Evolutionary conservation across 2,113 vertebrate species (phyloP).

Genomic region (Myrmecophaga tridactyla): DNA sequence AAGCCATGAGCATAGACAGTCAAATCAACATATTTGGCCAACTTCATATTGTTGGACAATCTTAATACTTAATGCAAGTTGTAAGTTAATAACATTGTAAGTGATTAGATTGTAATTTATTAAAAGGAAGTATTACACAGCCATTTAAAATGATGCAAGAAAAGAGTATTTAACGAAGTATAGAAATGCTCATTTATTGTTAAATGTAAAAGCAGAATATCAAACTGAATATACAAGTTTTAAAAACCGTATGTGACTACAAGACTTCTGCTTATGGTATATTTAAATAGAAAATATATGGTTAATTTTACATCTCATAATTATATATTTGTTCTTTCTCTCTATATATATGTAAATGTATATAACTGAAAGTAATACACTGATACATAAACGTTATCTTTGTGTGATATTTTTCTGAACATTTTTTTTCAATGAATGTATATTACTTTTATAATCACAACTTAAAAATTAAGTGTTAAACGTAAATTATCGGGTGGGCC

Average conservation of each 20-base stretch:
- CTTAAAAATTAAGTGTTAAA: not conserved
- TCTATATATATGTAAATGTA: not conserved
- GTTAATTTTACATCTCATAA: not conserved
- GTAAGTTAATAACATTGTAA: not conserved
- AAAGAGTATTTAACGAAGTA: not conserved
- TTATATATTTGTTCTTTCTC: not conserved
- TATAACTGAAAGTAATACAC: not conserved
- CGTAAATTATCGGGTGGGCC: conserved; percentile 13
- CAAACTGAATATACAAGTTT: not conserved
- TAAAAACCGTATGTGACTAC: not conserved
- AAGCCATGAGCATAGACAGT: not conserved
- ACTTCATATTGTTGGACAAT: not conserved
- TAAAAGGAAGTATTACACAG: not conserved
- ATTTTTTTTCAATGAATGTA: not conserved
- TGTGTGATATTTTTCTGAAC: not conserved
- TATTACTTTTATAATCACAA: not conserved
- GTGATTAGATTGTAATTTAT: not conserved
- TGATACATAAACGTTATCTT: not conserved
- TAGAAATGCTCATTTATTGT: not conserved
- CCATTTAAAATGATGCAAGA: not conserved
- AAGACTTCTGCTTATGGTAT: not conserved
- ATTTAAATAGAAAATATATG: not conserved
- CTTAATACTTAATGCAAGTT: not conserved
- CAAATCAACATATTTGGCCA: not conserved
- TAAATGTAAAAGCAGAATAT: not conserved